Conservation (phyloP, 2,113 vertebrate species). For the Tenebrosternarchus preto region DNA sequence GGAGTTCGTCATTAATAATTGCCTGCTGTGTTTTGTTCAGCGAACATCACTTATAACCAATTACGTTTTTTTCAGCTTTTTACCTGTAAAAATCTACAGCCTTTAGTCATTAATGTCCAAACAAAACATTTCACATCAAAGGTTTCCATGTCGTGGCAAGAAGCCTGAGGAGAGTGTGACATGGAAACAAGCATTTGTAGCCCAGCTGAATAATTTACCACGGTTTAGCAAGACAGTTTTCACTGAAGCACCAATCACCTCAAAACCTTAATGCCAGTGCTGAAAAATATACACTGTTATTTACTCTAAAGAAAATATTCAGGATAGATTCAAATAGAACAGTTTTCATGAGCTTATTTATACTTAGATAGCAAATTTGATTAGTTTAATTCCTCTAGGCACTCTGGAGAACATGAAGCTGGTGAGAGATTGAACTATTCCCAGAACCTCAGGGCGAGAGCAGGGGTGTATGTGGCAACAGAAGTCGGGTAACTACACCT, state of each 20-base stretch:
- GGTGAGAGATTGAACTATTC: neutral
- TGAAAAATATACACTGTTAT: neutral
- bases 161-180: neutral
- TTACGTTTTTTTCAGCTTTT: too few species aligned
- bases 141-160: conserved; percentile 2
- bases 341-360: too few species aligned
- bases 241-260: neutral
- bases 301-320: neutral
- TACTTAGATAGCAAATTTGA: too few species aligned
- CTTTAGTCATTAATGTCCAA: conserved; percentile 46
- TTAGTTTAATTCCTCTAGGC: too few species aligned
- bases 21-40: neutral
- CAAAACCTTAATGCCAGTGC: neutral
- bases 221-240: neutral
- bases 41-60: neutral
- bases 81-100: conserved; percentile 6
- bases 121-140: conserved; percentile 16
- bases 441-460: too few species aligned
- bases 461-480: neutral
- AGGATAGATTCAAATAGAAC: too few species aligned
- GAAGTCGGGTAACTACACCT: conserved; percentile 71
- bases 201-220: conserved; percentile 28
- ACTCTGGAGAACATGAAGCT: neutral
- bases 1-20: neutral
- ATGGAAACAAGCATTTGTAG: neutral